Base-by-base conservation (phyloP, 1,140 invertebrate species). In the Apis florea region DNA sequence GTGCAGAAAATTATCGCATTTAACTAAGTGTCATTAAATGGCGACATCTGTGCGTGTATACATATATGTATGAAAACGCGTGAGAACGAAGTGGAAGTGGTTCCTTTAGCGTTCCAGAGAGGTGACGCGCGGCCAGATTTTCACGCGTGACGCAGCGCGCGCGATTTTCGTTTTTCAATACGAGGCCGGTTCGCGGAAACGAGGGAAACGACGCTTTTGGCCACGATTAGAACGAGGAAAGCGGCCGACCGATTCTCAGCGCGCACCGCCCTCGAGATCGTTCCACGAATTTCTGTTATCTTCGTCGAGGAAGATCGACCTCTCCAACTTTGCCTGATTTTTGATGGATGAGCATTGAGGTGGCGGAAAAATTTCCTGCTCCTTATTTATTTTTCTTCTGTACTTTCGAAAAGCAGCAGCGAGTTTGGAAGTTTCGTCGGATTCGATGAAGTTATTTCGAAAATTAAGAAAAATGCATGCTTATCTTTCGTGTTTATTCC, bases 141-240 rank as follows among this genome's bases (percentile, higher is more conserved):
- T 87, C 85, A 87, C 85, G 86, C 86, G 71, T 87, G 86, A 87
- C 86, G 83, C 85, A 88, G 70, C 83, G 71, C 83, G 63, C 59
- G 79, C 66, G 5, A 40, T 69, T 51, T 75, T 87, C 81, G 15
- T 86, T 84, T 87, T 79, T 53, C 78, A 47, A 61, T 68, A 59
- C 26, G 24, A 26, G 13, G 64, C 24, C 21, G 83, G 66, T 85
- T 87, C 85, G 85, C 61, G 53, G 84, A 87, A n/a, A 87, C 82
- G 77, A 54, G 56, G 70, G 75, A 85, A 86, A 87, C 69, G 64
- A 87, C 69, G 64, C 73, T 83, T 87, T 86, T 81, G 84, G 84
- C 64, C 67, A 64, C 79, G 64, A 47, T 71, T 63, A 85, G 79
- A 85, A 79, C 75, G 70, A 83, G 84, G 75, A 85, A 85, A 85